Evolutionary conservation across 2,888 invertebrate genomes (phyloP).

Genomic region (Oasisia sp.): DNA sequence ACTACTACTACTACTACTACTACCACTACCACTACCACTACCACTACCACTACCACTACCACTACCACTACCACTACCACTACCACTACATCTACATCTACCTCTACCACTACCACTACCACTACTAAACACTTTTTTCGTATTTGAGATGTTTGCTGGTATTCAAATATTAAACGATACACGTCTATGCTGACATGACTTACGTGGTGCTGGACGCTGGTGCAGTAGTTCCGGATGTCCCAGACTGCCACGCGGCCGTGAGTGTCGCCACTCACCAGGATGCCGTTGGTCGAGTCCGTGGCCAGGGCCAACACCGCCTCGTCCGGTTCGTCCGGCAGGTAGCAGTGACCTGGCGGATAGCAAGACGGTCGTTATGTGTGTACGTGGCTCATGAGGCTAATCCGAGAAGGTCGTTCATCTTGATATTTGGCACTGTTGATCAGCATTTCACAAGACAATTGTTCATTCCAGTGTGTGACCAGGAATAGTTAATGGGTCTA

Average conservation of each 20-base stretch:
- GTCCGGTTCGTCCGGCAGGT: constrained; percentile 54
- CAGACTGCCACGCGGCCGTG: constrained; percentile 57
- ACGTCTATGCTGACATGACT: neutral
- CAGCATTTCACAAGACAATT: neutral
- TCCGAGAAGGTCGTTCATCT: neutral
- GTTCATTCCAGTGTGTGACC: neutral
- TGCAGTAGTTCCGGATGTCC: constrained; percentile 60
- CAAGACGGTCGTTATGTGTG: neutral
- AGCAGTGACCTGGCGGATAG: constrained; percentile 52
- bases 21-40: too few relatives aligned
- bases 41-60: too few relatives aligned
- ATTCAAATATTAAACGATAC: neutral
- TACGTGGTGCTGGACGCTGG: constrained; percentile 33
- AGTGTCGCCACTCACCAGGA: constrained; percentile 61
- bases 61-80: too few relatives aligned
- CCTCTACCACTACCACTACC: too few relatives aligned
- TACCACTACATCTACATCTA: too few relatives aligned
- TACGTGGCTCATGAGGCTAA: neutral
- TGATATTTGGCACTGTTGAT: neutral
- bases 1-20: too few relatives aligned
- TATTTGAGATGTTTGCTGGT: too few relatives aligned
- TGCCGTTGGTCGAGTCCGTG: constrained; percentile 50
- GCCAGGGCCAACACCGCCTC: constrained; percentile 61
- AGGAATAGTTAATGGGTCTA: neutral
- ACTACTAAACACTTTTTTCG: too few relatives aligned